A percentile compares a stretch with the other conserved stretches of the same genome.
Evolutionary conservation across 2,113 vertebrate species (phyloP).

Genomic region (Rostratula benghalensis): DNA sequence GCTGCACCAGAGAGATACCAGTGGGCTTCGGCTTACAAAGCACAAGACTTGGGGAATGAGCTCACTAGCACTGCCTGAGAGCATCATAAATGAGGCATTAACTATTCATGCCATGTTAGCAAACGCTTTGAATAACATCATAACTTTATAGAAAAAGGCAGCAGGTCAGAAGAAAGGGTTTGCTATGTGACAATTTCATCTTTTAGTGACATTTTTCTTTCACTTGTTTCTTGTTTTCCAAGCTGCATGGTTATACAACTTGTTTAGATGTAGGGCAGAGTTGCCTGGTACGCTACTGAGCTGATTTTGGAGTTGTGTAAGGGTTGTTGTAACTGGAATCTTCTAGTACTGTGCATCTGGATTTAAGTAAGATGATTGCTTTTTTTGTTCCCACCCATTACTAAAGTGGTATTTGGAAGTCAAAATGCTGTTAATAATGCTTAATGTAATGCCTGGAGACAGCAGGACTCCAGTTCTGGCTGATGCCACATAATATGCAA

Average conservation of each 20-base stretch:
- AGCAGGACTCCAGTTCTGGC: background rate
- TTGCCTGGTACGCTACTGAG: background rate
- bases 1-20: conserved; percentile 11
- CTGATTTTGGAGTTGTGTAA: background rate
- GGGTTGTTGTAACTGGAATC: background rate
- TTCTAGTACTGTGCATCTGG: background rate
- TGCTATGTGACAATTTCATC: background rate
- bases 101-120: background rate
- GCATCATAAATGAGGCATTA: background rate
- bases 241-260: background rate
- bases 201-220: background rate
- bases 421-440: background rate
- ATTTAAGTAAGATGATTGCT: background rate
- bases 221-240: background rate
- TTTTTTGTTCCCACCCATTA: background rate
- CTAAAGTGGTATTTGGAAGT: background rate
- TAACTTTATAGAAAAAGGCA: background rate
- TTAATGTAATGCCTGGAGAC: background rate
- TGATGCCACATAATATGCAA: background rate
- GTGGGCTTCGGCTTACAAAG: conserved; percentile 31
- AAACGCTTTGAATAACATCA: background rate
- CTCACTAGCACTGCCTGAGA: background rate
- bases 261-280: background rate
- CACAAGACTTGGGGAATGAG: background rate
- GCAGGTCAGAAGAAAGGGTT: background rate